These are phyloP conservation scores for Glareola pratincola DNA, from an alignment of 2,113 vertebrate genomes.

Conservation along the genomic window DNA sequence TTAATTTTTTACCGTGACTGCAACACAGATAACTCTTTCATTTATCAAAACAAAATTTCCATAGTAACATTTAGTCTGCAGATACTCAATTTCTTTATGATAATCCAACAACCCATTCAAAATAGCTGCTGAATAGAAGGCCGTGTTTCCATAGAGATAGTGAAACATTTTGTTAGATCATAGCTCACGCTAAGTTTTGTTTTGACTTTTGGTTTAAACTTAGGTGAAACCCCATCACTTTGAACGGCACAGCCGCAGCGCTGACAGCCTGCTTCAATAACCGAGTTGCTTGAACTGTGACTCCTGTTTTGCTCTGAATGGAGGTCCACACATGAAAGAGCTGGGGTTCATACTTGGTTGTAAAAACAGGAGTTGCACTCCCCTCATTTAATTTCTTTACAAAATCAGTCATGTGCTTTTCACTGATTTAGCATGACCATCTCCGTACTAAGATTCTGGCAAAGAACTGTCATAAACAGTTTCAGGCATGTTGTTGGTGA, in stretches of 20 bases:
- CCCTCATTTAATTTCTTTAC: not conserved
- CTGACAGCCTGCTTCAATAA: not conserved
- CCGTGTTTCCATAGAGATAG: conserved; percentile 66
- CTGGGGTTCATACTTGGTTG: accelerated
- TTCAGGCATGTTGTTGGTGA: accelerated
- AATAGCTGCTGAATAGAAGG: conserved; percentile 59
- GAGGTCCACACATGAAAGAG: not conserved
- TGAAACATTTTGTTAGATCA: conserved; percentile 67
- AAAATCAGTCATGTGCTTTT: not conserved
- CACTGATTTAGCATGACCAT: not conserved
- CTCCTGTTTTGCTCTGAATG: not conserved
- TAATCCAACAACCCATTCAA: conserved; percentile 65
- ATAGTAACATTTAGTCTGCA: conserved; percentile 72
- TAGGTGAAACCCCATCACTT: conserved; percentile 23
- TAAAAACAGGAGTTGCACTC: not conserved
- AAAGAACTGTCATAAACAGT: not conserved
- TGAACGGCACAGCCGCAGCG: accelerated
- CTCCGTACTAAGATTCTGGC: not conserved
- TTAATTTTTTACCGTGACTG: conserved; percentile 65
- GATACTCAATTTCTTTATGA: conserved; percentile 55
- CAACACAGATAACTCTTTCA: conserved; percentile 69
- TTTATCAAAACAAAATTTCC: conserved; percentile 77
- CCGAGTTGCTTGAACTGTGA: not conserved
- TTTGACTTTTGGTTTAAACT: conserved; percentile 59
- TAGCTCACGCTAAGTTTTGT: conserved; percentile 33